These are phyloP conservation scores for Callosobruchus maculatus DNA, from an alignment of 2,888 invertebrate species.

Conservation along the genomic window DNA sequence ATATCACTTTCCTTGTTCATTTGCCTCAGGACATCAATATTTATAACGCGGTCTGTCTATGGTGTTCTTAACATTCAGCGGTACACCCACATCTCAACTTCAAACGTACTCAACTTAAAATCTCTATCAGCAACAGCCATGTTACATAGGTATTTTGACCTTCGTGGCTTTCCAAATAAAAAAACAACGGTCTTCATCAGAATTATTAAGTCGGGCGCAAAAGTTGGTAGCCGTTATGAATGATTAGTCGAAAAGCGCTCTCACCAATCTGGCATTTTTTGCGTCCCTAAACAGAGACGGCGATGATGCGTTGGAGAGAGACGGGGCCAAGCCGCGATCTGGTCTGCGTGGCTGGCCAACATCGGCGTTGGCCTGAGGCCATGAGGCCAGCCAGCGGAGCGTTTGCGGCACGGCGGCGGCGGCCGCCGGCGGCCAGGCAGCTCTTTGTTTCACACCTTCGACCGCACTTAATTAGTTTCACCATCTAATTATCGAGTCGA, in stretches of 20 bases:
- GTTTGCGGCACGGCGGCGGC: too few relatives aligned
- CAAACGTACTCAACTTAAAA: too few relatives aligned
- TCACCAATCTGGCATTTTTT: conserved; percentile 3
- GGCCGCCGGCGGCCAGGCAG: conserved; percentile 39
- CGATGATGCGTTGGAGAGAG: not conserved
- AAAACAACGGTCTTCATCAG: not conserved
- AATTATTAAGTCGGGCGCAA: not conserved
- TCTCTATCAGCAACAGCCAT: too few relatives aligned
- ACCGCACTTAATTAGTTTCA: conserved; percentile 54
- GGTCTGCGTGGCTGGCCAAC: conserved; percentile 13
- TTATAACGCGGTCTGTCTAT: too few relatives aligned
- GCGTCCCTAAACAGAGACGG: not conserved
- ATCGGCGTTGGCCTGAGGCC: not conserved
- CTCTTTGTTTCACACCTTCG: conserved; percentile 53
- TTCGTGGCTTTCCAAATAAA: too few relatives aligned
- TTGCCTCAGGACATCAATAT: too few relatives aligned
- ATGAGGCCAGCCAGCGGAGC: conserved; percentile 20
- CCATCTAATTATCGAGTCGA: conserved; percentile 52
- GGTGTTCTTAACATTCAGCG: too few relatives aligned
- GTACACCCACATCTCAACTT: too few relatives aligned
- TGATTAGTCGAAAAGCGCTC: not conserved
- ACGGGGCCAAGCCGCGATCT: not conserved
- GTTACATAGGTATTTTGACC: too few relatives aligned
- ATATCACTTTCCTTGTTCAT: too few relatives aligned
- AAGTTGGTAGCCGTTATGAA: not conserved